These are phyloP conservation scores for Hyalella azteca DNA, from an alignment of 2,888 invertebrate species.

Conservation along the genomic window DNA sequence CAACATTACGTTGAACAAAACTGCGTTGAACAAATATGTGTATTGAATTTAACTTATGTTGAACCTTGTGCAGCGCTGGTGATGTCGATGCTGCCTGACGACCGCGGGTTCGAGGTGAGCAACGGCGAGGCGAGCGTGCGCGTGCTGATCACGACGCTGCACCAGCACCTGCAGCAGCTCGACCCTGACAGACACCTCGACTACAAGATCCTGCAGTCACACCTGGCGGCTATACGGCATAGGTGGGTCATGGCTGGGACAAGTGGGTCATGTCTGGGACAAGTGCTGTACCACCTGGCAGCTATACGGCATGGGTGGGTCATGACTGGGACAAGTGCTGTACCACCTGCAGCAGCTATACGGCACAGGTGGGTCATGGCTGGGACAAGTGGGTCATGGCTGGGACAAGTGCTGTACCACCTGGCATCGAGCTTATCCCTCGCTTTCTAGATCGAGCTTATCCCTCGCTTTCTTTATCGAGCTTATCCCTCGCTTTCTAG, in stretches of 20 bases:
- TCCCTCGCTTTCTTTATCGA: too few relatives aligned
- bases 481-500: too few relatives aligned
- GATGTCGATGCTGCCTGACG: slow-evolving; percentile 67
- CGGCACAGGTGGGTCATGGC: slow-evolving; percentile 71
- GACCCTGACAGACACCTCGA: slow-evolving; percentile 83
- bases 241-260: slow-evolving; percentile 62
- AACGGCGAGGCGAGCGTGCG: slow-evolving; percentile 85
- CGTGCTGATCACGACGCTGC: slow-evolving; percentile 90
- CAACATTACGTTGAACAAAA: too few relatives aligned
- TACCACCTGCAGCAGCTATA: slow-evolving; percentile 91
- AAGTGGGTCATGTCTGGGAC: neutral
- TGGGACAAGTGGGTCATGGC: neutral
- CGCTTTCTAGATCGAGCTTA: too few relatives aligned
- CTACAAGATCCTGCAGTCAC: slow-evolving; percentile 78
- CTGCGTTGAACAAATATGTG: too few relatives aligned
- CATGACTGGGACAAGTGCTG: slow-evolving; percentile 67
- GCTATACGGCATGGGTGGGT: neutral
- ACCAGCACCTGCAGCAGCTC: slow-evolving; percentile 89
- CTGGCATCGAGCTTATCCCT: too few relatives aligned
- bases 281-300: neutral
- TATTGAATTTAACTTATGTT: too few relatives aligned
- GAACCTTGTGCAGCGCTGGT: slow-evolving; percentile 61
- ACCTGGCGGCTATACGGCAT: slow-evolving; percentile 92
- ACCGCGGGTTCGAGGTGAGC: slow-evolving; percentile 86
- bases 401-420: neutral